phyloP scores from a whole-genome alignment of 2,888 invertebrate species.

The Ochropleura plecta region DNA sequence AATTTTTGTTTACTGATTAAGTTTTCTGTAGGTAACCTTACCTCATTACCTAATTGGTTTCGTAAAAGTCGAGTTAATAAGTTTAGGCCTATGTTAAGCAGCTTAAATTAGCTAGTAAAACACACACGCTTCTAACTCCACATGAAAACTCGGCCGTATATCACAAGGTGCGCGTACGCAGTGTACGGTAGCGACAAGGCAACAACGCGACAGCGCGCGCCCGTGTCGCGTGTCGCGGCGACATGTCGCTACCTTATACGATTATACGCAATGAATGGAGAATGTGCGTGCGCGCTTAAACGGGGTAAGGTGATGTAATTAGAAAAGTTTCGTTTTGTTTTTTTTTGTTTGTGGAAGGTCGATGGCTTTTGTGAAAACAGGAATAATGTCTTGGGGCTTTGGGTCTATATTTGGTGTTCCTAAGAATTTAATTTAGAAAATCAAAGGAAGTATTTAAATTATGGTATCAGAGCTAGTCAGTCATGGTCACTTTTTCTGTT shows the following conservation, averaged over 20 bases:
- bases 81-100: background rate
- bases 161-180: slow-evolving; percentile 63
- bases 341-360: slow-evolving; percentile 28
- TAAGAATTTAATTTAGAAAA: slow-evolving; percentile 2
- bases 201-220: slow-evolving; percentile 62
- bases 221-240: slow-evolving; percentile 71
- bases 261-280: slow-evolving; percentile 78
- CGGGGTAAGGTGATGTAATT: slow-evolving; percentile 70
- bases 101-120: slow-evolving; percentile 26
- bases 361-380: slow-evolving; percentile 38
- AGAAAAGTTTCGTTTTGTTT: slow-evolving; percentile 57
- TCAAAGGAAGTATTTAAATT: too few species aligned
- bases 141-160: slow-evolving; percentile 52
- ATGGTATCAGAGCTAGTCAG: background rate
- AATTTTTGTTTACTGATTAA: too few species aligned
- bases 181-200: slow-evolving; percentile 65
- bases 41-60: background rate
- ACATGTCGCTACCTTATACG: slow-evolving; percentile 82
- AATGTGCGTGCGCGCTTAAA: slow-evolving; percentile 66
- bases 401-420: slow-evolving; percentile 1
- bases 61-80: background rate
- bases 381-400: slow-evolving; percentile 13
- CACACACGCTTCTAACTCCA: slow-evolving; percentile 23
- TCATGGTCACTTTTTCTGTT: too few species aligned
- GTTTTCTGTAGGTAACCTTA: too few species aligned